These are phyloP conservation scores for Augochlorella aurata DNA, from an alignment of 2,888 invertebrate species.

Conservation along the genomic window DNA sequence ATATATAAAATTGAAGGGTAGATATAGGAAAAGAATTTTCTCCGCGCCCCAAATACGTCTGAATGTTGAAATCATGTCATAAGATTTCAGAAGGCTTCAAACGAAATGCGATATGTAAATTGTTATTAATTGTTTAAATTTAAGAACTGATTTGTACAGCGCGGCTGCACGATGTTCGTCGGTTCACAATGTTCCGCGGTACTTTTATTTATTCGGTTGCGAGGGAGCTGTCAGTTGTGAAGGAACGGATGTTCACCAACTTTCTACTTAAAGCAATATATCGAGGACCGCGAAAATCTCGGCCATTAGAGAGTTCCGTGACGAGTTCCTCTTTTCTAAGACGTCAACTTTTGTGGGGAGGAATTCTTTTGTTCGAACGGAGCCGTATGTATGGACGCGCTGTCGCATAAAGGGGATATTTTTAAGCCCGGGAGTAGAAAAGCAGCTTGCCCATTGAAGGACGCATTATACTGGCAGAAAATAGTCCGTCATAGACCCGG, in stretches of 20 bases:
- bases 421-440: conserved; percentile 54
- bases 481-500: conserved; percentile 56
- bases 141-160: too few species aligned
- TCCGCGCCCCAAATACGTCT: too few species aligned
- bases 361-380: conserved; percentile 61
- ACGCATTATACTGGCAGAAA: conserved; percentile 61
- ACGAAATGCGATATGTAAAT: too few species aligned
- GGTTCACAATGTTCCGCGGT: background rate
- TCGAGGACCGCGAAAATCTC: conserved; percentile 64
- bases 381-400: conserved; percentile 53
- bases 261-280: conserved; percentile 70
- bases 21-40: too few species aligned
- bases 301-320: conserved; percentile 67
- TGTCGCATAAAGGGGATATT: conserved; percentile 61
- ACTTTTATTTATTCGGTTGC: background rate
- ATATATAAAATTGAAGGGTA: too few species aligned
- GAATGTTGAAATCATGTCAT: too few species aligned
- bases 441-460: conserved; percentile 57
- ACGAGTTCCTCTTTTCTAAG: conserved; percentile 56
- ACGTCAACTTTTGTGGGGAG: conserved; percentile 56
- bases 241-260: conserved; percentile 60
- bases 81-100: too few species aligned
- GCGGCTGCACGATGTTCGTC: conserved; percentile 5
- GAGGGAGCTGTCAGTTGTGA: conserved; percentile 32
- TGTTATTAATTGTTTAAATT: too few species aligned